phyloP scores from a whole-genome alignment of 2,113 vertebrate species.

The Amphiprion percula region DNA sequence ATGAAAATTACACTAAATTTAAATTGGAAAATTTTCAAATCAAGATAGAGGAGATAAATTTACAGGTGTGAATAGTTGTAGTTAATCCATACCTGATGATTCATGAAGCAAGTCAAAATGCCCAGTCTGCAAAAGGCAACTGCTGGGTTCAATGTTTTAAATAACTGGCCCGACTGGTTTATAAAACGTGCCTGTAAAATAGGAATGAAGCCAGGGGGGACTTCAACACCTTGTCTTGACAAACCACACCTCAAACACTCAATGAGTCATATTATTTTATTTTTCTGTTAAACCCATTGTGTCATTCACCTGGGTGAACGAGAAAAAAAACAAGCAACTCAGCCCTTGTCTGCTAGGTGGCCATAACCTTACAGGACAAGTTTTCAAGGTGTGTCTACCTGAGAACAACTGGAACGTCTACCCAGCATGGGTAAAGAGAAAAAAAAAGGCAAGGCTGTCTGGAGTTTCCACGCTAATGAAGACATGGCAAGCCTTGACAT shows the following conservation, averaged over 20 bases:
- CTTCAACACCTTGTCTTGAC: too few relatives aligned
- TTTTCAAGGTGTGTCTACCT: constrained; percentile 65
- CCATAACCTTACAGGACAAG: constrained; percentile 37
- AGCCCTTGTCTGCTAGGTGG: background rate
- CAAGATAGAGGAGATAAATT: too few relatives aligned
- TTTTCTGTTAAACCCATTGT: background rate
- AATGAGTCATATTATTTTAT: too few relatives aligned
- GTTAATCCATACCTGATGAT: too few relatives aligned
- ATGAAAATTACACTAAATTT: too few relatives aligned
- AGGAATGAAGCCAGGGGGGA: background rate
- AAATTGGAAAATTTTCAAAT: too few relatives aligned
- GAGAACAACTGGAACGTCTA: background rate
- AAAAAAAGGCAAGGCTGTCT: constrained; percentile 24
- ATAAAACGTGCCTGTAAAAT: background rate
- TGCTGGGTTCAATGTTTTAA: background rate
- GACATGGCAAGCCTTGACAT: constrained; percentile 44
- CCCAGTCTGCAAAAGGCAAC: too few relatives aligned
- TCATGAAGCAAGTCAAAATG: too few relatives aligned
- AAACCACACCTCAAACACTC: background rate
- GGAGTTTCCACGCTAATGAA: constrained; percentile 12
- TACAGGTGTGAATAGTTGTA: too few relatives aligned
- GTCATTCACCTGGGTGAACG: background rate
- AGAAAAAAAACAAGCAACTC: background rate
- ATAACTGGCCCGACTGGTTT: constrained; percentile 29
- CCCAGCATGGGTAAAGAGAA: background rate